Conservation (phyloP, 2,113 vertebrate species). For the Madoqua kirkii region DNA sequence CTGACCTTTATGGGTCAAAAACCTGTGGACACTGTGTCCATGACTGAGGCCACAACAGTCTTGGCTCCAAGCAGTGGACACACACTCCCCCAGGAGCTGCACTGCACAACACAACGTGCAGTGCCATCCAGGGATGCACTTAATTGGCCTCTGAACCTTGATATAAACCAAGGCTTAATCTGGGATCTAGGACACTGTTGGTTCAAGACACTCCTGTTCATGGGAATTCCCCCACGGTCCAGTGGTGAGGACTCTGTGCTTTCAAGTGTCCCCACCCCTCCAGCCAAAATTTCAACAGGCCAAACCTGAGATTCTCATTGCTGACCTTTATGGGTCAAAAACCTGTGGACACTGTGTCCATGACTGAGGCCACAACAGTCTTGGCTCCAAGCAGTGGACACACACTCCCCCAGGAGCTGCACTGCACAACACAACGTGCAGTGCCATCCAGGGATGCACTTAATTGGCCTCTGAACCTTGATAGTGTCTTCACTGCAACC, state of each 20-base stretch:
- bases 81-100: background rate
- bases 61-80: background rate
- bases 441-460: background rate
- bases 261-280: background rate
- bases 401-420: background rate
- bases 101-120: background rate
- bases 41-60: background rate
- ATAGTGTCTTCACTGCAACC: background rate
- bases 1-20: background rate
- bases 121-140: background rate
- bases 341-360: background rate
- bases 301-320: background rate
- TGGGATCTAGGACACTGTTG: background rate
- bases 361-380: background rate
- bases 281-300: background rate
- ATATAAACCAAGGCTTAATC: background rate
- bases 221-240: background rate
- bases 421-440: background rate
- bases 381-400: background rate
- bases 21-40: background rate
- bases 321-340: background rate
- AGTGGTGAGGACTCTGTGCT: background rate
- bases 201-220: background rate
- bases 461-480: background rate
- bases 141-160: too few relatives aligned